phyloP scores from a whole-genome alignment of 2,113 vertebrate species.

The Climacteris rufus region DNA sequence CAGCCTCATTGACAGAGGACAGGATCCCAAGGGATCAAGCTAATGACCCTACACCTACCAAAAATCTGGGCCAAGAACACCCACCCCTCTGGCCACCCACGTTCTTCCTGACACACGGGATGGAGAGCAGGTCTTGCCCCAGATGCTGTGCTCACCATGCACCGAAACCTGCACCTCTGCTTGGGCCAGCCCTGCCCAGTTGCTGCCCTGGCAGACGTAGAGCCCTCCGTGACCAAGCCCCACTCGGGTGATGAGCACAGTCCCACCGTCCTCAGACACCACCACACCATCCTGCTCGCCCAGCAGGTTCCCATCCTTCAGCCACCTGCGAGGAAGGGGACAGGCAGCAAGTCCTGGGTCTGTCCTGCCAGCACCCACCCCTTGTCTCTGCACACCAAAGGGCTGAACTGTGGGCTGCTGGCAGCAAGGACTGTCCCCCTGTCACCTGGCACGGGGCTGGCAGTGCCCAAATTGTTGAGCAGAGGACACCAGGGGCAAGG shows the following conservation, averaged over 20 bases:
- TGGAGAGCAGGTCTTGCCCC: fast-evolving
- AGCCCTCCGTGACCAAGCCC: slow-evolving; percentile 41
- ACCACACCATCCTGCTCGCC: neutral
- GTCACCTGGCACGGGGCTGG: neutral
- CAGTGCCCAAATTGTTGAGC: neutral
- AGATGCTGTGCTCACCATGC: slow-evolving; percentile 43
- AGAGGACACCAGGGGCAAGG: neutral
- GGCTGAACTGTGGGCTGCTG: neutral
- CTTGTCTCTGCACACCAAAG: neutral
- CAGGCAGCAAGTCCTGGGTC: neutral
- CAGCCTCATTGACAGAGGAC: neutral
- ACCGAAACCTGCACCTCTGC: slow-evolving; percentile 65
- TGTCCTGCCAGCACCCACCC: neutral
- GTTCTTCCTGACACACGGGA: fast-evolving
- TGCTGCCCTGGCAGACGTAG: slow-evolving; percentile 71
- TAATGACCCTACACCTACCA: neutral
- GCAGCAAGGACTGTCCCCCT: neutral
- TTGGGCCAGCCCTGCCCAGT: slow-evolving; percentile 45
- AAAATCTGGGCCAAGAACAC: neutral
- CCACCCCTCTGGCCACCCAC: fast-evolving
- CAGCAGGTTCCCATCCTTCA: slow-evolving; percentile 49
- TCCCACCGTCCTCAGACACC: neutral
- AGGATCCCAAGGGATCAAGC: neutral
- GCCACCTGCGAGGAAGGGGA: slow-evolving; percentile 48
- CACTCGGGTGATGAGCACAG: slow-evolving; percentile 8